Conservation (phyloP, 2,888 invertebrate genomes). For the Hydrotaea diabolus region DNA sequence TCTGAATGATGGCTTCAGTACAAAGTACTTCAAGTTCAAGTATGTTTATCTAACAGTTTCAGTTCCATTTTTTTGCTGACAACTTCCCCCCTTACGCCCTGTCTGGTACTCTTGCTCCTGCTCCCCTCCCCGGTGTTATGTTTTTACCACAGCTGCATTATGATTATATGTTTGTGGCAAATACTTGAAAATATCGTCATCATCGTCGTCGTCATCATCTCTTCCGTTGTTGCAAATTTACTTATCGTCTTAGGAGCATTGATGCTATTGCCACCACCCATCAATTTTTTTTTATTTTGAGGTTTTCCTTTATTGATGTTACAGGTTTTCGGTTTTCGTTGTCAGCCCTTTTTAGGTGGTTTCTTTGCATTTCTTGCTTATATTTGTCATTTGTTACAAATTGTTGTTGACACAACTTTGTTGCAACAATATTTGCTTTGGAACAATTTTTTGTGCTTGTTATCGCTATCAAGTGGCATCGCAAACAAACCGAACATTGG, state of each 20-base stretch:
- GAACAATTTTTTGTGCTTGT: conserved; percentile 34
- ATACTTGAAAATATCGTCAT: conserved; percentile 26
- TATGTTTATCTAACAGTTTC: conserved; percentile 58
- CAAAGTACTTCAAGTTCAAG: conserved; percentile 55
- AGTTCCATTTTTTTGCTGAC: conserved; percentile 37
- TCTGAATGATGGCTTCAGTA: background rate
- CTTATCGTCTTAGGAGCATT: conserved; percentile 5
- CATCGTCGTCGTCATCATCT: background rate
- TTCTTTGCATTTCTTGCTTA: background rate
- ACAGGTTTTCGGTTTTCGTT: background rate
- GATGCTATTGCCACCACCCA: too few relatives aligned
- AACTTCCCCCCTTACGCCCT: background rate
- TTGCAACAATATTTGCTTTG: conserved; percentile 75
- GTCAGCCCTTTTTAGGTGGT: conserved; percentile 10
- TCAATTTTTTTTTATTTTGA: too few relatives aligned
- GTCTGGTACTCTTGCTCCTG: background rate
- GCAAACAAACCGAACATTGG: background rate
- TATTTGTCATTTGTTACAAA: conserved; percentile 56
- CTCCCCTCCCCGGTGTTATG: background rate
- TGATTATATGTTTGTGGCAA: conserved; percentile 25
- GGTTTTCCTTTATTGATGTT: conserved; percentile 7
- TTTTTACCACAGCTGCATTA: conserved; percentile 39
- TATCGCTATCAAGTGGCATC: conserved; percentile 14
- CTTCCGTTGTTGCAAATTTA: conserved; percentile 29
- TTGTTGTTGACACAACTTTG: conserved; percentile 71